phyloP scores from a whole-genome alignment of 2,888 invertebrate genomes.

The Chloroclystis v-ata region DNA sequence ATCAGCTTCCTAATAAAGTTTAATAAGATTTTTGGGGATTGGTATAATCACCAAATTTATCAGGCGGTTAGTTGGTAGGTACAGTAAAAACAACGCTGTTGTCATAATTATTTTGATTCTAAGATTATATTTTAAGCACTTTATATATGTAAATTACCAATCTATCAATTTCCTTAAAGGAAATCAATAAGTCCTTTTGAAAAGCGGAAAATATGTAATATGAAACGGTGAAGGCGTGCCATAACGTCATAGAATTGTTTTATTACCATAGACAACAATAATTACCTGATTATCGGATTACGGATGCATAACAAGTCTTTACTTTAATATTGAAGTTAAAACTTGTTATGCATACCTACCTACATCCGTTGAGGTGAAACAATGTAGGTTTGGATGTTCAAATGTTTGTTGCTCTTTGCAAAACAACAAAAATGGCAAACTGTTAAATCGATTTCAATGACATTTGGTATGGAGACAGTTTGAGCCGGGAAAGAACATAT shows the following conservation, averaged over 20 bases:
- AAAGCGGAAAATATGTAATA: neutral
- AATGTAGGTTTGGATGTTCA: too few species aligned
- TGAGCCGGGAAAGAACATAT: too few species aligned
- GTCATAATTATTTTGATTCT: neutral
- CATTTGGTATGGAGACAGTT: too few species aligned
- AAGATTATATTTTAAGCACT: neutral
- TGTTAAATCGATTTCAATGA: too few species aligned
- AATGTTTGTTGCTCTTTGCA: too few species aligned
- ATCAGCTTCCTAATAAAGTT: too few species aligned
- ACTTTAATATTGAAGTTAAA: slow-evolving; percentile 5
- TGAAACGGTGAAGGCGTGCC: neutral
- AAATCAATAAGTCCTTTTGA: neutral
- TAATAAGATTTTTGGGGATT: too few species aligned
- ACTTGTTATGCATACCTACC: too few species aligned
- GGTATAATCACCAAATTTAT: neutral
- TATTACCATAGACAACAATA: neutral
- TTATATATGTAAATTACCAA: neutral
- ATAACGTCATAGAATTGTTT: neutral
- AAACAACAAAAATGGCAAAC: too few species aligned
- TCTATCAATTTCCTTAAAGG: neutral
- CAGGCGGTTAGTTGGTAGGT: too few species aligned
- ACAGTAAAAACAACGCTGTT: neutral
- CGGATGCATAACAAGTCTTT: slow-evolving; percentile 17
- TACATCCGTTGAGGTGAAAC: too few species aligned
- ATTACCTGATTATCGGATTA: slow-evolving; percentile 2